A percentile compares a stretch with the other conserved stretches of the same genome.
Evolutionary conservation across 2,888 invertebrate species (phyloP).

Genomic region (Caenorhabditis uteleia): DNA sequence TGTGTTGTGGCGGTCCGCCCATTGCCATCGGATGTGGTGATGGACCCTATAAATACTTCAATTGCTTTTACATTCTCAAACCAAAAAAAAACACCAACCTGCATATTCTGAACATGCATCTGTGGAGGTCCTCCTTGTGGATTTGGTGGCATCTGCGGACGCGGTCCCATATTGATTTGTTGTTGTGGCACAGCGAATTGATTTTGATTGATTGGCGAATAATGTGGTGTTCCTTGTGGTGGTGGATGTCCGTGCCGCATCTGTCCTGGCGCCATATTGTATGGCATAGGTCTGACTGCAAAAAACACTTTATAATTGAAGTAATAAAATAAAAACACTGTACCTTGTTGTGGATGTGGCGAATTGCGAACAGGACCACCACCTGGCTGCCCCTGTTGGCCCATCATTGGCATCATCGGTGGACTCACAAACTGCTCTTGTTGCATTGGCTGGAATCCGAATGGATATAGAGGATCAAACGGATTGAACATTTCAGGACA

Average conservation of each 20-base stretch:
- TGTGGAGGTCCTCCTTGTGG: conserved; percentile 11
- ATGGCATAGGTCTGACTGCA: conserved; percentile 20
- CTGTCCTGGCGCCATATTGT: conserved; percentile 18
- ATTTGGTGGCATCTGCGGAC: conserved; percentile 3
- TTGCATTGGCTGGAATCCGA: too few species aligned
- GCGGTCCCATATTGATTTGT: conserved; percentile 12
- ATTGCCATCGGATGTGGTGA: conserved; percentile 22
- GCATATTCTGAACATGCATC: conserved; percentile 9
- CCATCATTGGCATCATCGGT: too few species aligned
- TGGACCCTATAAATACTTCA: conserved; percentile 6
- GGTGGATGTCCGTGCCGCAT: conserved; percentile 18
- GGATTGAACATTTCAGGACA: too few species aligned
- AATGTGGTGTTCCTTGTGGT: conserved; percentile 9
- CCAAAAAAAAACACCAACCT: conserved; percentile 2
- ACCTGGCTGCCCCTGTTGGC: conserved; percentile 5
- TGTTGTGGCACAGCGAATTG: conserved; percentile 13
- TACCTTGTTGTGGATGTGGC: neutral
- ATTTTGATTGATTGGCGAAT: conserved; percentile 12
- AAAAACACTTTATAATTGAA: neutral
- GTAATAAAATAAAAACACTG: neutral
- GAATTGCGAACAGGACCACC: neutral
- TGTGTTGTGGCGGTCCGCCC: too few species aligned
- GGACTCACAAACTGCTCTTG: too few species aligned
- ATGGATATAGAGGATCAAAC: too few species aligned
- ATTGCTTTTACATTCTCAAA: neutral